These are phyloP conservation scores for Cyphomyrus discorhynchus DNA, from an alignment of 2,113 vertebrate genomes.

Conservation along the genomic window DNA sequence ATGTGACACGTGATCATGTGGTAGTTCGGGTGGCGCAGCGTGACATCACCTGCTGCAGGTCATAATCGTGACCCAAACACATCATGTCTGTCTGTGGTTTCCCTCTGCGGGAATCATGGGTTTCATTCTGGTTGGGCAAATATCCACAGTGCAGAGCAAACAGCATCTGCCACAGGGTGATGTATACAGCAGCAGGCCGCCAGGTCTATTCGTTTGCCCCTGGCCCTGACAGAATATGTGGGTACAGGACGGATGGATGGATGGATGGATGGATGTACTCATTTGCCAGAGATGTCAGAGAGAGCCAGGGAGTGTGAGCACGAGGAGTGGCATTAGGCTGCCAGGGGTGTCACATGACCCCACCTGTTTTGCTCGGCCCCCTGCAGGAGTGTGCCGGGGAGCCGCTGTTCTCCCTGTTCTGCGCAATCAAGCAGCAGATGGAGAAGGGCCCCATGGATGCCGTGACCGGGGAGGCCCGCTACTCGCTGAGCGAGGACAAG, in stretches of 20 bases:
- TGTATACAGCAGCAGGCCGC: not conserved
- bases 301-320: not conserved
- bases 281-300: not conserved
- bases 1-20: not conserved
- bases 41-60: not conserved
- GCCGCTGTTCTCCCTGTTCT: slow-evolving; percentile 97
- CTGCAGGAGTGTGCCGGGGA: slow-evolving; percentile 91
- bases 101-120: not conserved
- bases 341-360: not conserved
- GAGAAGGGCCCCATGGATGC: slow-evolving; percentile 93
- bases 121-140: not conserved
- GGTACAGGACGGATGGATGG: not conserved
- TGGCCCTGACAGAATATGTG: not conserved
- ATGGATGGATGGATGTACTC: not conserved
- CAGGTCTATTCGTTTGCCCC: not conserved
- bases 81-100: not conserved
- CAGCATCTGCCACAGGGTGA: not conserved
- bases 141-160: not conserved
- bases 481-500: slow-evolving; percentile 95
- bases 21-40: not conserved
- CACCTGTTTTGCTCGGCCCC: not conserved
- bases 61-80: not conserved
- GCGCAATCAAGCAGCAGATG: slow-evolving; percentile 97
- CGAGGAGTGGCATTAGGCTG: not conserved
- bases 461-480: slow-evolving; percentile 92